Base-by-base conservation (phyloP, 2,888 invertebrate genomes). In the Dugesia japonica region DNA sequence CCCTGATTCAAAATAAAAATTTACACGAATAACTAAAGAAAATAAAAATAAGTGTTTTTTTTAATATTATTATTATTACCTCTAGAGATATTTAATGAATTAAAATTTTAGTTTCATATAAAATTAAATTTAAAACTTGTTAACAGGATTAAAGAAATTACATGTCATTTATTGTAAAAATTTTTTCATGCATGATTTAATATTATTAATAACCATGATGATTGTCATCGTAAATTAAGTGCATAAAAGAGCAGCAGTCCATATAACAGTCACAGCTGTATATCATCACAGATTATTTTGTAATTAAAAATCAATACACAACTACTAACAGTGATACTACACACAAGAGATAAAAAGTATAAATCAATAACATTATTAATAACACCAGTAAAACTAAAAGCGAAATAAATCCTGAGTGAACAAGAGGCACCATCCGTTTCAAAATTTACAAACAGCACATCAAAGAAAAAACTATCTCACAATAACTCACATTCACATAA, bases 361-460 rank as follows among this genome's bases (percentile, higher is more conserved):
- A 56, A 56, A 56, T 56, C 56, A 56, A 56, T n/a, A 56, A 56
- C n/a, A 56, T 9, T n/a, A 56, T n/a, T n/a, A 56, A n/a, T 56
- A 56, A 23, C 17, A 9, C 9, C 17, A 20, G n/a, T 56, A 56
- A 56, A 56, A 56, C 56, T 56, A 56, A 56, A 56, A 56, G 56
- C 56, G n/a, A 56, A 56, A 56, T 56, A 56, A 56, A 56, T 56
- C 56, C 56, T 56, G 56, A 56, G 56, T 56, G 9, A 56, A 56
- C 56, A 56, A 56, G 56, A 56, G 56, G 56, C 56, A 56, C 56
- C 56, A 56, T 56, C 56, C 56, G 56, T 56, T n/a, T 56, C 56
- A 13, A 7, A 56, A 56, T 56, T 56, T 56, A 56, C n/a, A 56
- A n/a, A 56, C 4, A 56, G 4, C 1, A 9, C 9, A 56, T n/a